Evolutionary conservation across 2,888 invertebrate genomes (phyloP), one percentile per base, ranked within the genome.

Genomic region (Drosophila melanosoma): DNA sequence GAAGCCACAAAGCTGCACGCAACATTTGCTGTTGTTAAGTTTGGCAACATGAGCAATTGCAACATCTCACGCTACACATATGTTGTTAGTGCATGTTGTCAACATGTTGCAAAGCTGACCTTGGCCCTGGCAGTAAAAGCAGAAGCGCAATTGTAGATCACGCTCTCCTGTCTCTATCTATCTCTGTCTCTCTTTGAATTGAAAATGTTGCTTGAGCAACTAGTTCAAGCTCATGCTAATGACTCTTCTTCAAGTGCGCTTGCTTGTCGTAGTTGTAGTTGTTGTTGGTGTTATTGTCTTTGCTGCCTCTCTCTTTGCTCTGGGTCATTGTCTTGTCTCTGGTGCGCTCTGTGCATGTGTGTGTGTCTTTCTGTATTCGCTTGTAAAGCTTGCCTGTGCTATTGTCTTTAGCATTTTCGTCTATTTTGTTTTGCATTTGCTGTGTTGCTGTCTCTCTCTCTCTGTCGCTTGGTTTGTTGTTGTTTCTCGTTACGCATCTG

Each of bases 101-200:
- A 87, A 85, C 84, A 85, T 87, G 90, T 82, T 89, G 82, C 79
- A 40, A 71, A 67, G 32, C 82, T 79, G 80, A 83, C 86, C 88
- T 87, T 82, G 82, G 79, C 88, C 82, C 74, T 72, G 53, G 62
- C 74, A 68, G 53, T 32, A 23, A 4, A 45, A 32, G 51, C 45
- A 51, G 15, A 11, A 17, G 17, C 20, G 40, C 72, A 62, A 45
- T 45, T 15, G 65, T 68, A 67, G 79, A 61, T 69, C 75, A 63
- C 45, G 49, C 42, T 38, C 57, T 32, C 26, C 38, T 12, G 15
- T 42, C 45, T 15, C 20, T 60, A 15, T 17, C 29, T 52, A n/a
- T 12, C 51, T 42, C 15, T 45, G 23, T 45, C 54, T 65, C 58
- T 33, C 53, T 51, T 63, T 69, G 62, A 45, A 15, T 45, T 48